Base-by-base conservation (phyloP, 1,140 invertebrate species). In the Bombus turneri region DNA sequence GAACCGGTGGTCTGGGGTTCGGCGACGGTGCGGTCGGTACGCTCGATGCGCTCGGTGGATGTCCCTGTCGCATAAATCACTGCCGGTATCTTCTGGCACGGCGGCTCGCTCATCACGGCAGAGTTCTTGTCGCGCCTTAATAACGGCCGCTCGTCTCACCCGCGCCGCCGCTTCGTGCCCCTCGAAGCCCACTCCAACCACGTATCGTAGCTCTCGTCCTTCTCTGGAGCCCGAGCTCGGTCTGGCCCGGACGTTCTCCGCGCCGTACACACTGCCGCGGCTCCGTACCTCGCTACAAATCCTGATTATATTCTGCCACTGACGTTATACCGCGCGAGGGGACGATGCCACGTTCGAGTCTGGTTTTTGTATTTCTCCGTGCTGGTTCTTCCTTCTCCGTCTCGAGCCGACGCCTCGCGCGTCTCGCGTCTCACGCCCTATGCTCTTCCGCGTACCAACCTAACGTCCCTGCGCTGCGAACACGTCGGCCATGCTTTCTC, bases 281-380 rank as follows among this genome's bases (percentile, higher is more conserved):
- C 41, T 76, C 79, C 78, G 76, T 82, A 76, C 92, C 90, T 93
- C 92, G 94, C 95, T 95, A 95, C 94, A 95, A 95, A 95, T 95
- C 94, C 94, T 95, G 95, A 95, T 95, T 95, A 95, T 95, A 94
- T 91, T 94, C 94, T 95, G 95, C 95, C 92, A 95, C 91, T 95
- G 95, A 95, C 95, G 92, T 95, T 94, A 91, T 92, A 93, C 91
- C 91, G 91, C 91, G 75, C n/a, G 91, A 92, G 93, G 93, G 93
- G 91, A 90, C 92, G 92, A 94, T 92, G 93, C 91, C 88, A 91
- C 92, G 91, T 94, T 91, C 90, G 93, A 94, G 93, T 94, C 94
- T 95, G 94, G 91, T 95, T 95, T 95, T 95, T 95, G 94, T 95
- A 95, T 93, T 92, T 91, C 89, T 89, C 86, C 88, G 69, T 78